A percentile compares a stretch with the other conserved stretches of the same genome.
Conservation (phyloP, 2,113 vertebrate genomes). For the Neolamprologus longior region DNA sequence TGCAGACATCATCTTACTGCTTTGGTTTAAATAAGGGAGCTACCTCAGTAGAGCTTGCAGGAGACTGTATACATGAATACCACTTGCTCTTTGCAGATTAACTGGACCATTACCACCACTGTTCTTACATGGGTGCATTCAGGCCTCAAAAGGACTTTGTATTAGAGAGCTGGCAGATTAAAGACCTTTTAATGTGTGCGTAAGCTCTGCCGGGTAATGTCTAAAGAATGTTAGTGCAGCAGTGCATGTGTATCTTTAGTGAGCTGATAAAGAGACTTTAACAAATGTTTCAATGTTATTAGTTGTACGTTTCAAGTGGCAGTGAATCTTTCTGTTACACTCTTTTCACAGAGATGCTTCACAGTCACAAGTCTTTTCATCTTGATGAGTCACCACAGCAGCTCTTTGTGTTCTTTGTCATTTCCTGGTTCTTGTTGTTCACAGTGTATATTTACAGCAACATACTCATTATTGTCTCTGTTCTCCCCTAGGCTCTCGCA, state of each 20-base stretch:
- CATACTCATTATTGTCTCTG: conserved; percentile 30
- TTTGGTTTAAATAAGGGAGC: not conserved
- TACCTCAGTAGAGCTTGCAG: not conserved
- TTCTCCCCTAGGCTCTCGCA: conserved; percentile 80
- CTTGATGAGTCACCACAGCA: conserved; percentile 15
- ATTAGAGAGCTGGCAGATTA: not conserved
- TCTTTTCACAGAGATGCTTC: not conserved
- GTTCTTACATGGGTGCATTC: not conserved
- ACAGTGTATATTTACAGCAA: conserved; percentile 14
- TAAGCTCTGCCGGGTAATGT: not conserved
- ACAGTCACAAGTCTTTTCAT: conserved; percentile 26
- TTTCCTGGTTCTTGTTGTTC: conserved; percentile 13
- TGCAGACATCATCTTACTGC: not conserved
- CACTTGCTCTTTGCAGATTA: not conserved
- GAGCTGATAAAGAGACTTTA: not conserved
- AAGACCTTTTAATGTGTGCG: not conserved
- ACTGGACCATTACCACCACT: not conserved
- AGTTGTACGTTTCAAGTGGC: not conserved
- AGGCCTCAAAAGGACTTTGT: not conserved
- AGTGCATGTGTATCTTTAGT: not conserved
- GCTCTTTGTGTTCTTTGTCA: conserved; percentile 11
- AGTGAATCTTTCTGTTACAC: not conserved
- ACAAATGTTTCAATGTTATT: not conserved
- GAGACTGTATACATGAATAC: not conserved
- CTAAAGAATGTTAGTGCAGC: not conserved